phyloP scores from a whole-genome alignment of 64 coral and sea anemone species.

The Pocillopora damicornis region DNA sequence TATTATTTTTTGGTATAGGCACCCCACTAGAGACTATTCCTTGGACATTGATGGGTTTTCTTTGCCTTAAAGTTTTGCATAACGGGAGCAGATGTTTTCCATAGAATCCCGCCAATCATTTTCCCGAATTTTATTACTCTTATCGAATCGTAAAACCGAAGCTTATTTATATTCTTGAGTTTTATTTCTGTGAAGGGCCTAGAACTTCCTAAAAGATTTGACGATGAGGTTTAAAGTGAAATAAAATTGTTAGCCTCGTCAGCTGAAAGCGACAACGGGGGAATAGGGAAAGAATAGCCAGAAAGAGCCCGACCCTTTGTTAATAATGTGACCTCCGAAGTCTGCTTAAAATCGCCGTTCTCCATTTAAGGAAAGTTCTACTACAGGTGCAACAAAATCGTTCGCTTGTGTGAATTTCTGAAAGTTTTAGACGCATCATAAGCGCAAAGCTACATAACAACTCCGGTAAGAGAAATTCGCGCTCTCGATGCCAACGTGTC shows the following conservation, averaged over 20 bases:
- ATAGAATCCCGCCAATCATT: conserved; percentile 26
- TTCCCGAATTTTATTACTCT: conserved; percentile 1
- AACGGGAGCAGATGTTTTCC: background rate
- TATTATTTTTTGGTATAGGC: conserved; percentile 22
- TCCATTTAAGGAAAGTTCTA: conserved; percentile 19
- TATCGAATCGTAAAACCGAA: background rate
- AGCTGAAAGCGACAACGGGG: background rate
- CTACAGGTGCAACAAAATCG: conserved; percentile 15
- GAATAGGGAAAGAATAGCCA: background rate
- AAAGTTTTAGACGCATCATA: background rate
- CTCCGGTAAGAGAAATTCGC: background rate
- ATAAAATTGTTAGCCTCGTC: background rate
- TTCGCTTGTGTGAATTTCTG: background rate
- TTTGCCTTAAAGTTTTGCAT: conserved; percentile 33
- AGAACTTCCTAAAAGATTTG: background rate
- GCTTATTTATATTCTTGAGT: conserved; percentile 7
- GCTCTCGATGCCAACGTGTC: too few species aligned
- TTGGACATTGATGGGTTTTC: conserved; percentile 23
- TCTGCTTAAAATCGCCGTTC: conserved; percentile 2
- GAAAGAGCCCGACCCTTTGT: background rate
- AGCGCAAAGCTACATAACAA: background rate
- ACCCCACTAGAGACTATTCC: conserved; percentile 10
- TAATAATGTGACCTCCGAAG: background rate
- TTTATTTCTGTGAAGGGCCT: background rate
- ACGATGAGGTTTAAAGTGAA: background rate